Conservation (phyloP, 2,888 invertebrate species). For the Caenorhabditis plicata region DNA sequence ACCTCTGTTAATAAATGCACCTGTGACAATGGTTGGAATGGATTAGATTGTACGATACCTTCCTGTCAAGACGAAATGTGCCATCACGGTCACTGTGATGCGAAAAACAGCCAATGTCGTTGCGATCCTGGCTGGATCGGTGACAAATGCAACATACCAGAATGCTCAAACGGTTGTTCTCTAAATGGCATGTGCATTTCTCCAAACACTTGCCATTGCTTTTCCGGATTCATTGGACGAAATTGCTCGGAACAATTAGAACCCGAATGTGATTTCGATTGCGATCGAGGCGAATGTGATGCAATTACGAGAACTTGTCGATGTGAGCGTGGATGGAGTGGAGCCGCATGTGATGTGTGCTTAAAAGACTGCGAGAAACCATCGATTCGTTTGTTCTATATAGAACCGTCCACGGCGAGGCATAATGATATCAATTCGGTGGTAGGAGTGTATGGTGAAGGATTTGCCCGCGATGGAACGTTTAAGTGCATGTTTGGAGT, state of each 20-base stretch:
- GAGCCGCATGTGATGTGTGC: conserved; percentile 57
- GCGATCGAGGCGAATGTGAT: conserved; percentile 52
- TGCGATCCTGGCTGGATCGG: conserved; percentile 53
- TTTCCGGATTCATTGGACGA: conserved; percentile 37
- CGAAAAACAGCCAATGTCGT: too few species aligned
- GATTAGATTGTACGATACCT: too few species aligned
- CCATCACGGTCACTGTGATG: too few species aligned
- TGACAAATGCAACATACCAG: conserved; percentile 35
- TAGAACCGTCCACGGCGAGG: conserved; percentile 43
- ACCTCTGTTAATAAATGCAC: too few species aligned
- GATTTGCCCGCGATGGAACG: conserved; percentile 22
- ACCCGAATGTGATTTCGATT: conserved; percentile 49
- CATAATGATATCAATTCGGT: conserved; percentile 31
- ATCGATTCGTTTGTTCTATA: conserved; percentile 17
- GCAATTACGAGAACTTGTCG: conserved; percentile 41
- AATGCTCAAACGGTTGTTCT: conserved; percentile 37
- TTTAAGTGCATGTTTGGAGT: conserved; percentile 44
- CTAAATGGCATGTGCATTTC: conserved; percentile 38
- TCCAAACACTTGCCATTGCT: conserved; percentile 41
- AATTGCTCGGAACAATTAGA: conserved; percentile 27
- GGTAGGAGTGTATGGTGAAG: conserved; percentile 37
- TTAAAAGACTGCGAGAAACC: conserved; percentile 5
- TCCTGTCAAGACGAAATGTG: too few species aligned
- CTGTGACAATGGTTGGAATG: too few species aligned
- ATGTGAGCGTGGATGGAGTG: conserved; percentile 49